Evolutionary conservation across 35 echinoderm and acorn worm genomes (phyloP).

Genomic region (Eucidaris tribuloides): DNA sequence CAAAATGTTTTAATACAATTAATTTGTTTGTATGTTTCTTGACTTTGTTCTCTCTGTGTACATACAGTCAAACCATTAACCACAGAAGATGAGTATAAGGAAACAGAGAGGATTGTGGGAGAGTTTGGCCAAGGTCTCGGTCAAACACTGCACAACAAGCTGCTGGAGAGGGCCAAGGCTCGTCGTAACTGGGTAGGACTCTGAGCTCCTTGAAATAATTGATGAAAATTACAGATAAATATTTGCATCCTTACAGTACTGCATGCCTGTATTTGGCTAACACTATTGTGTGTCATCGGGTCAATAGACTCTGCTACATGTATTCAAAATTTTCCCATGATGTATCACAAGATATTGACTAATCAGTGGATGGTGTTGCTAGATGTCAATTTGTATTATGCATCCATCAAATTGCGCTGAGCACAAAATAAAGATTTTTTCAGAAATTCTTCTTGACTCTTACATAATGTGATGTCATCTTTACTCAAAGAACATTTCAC

Average conservation of each 20-base stretch:
- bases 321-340: no score
- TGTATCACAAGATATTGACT: background rate
- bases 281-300: background rate
- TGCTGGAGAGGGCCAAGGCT: constrained; percentile 45
- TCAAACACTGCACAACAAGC: constrained; percentile 50
- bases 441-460: no score
- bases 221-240: no score
- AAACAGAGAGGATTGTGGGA: constrained; percentile 46
- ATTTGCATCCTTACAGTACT: background rate
- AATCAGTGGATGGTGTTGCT: no score
- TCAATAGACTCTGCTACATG: background rate
- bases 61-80: constrained; percentile 62
- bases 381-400: no score
- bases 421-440: no score
- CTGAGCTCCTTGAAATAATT: background rate
- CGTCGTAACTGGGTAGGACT: constrained; percentile 70
- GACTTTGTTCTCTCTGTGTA: no score
- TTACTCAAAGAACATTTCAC: no score
- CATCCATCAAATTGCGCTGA: no score
- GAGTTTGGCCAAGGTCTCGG: constrained; percentile 57
- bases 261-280: background rate
- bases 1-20: no score
- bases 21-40: no score
- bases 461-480: no score
- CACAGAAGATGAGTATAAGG: constrained; percentile 47